These are phyloP conservation scores for Priocnemis perturbator DNA, from an alignment of 2,888 invertebrate species.

Conservation along the genomic window DNA sequence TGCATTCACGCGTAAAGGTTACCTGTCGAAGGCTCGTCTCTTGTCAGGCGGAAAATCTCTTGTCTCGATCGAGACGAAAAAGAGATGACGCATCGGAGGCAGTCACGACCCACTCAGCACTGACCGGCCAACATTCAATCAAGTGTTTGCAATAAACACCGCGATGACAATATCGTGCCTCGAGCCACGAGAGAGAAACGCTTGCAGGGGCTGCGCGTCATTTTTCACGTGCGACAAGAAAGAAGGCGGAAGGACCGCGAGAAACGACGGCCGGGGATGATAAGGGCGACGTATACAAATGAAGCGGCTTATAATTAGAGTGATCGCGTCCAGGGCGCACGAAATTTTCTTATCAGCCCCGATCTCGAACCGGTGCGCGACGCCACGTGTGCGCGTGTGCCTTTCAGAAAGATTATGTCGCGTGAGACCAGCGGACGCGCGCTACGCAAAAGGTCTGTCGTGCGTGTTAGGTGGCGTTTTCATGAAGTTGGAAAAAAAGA, in stretches of 20 bases:
- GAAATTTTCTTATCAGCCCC: too few relatives aligned
- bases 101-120: background rate
- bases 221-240: conserved; percentile 5
- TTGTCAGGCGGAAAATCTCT: background rate
- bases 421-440: too few relatives aligned
- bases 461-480: background rate
- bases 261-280: conserved; percentile 11
- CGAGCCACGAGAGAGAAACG: background rate
- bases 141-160: conserved; percentile 3
- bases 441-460: background rate
- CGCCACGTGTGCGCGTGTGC: too few relatives aligned
- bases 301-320: too few relatives aligned
- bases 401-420: too few relatives aligned
- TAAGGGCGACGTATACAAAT: background rate
- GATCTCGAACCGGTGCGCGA: too few relatives aligned
- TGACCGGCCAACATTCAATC: too few relatives aligned
- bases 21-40: background rate
- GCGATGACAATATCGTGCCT: too few relatives aligned
- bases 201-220: background rate
- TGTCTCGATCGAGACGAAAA: background rate
- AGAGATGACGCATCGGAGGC: too few relatives aligned
- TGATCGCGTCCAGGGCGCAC: too few relatives aligned
- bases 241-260: conserved; percentile 2
- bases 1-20: background rate
- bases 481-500: background rate